These are phyloP conservation scores for Anguilla japonica DNA, from an alignment of 2,113 vertebrate genomes.

Conservation along the genomic window DNA sequence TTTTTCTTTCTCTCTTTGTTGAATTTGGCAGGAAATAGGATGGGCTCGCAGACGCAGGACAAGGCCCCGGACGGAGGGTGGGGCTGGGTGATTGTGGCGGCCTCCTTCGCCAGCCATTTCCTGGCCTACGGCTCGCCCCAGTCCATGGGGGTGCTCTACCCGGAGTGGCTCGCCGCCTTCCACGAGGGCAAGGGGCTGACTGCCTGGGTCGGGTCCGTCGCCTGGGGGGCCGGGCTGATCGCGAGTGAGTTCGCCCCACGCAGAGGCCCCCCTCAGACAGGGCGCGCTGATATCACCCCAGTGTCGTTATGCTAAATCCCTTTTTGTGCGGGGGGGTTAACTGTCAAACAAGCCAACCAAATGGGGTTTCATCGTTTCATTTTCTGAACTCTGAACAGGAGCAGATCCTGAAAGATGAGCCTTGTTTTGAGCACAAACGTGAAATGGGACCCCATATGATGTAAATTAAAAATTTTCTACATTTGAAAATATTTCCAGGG, in stretches of 20 bases:
- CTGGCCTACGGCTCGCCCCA: conserved; percentile 81
- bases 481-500: background rate
- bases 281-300: too few relatives aligned
- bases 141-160: conserved; percentile 80
- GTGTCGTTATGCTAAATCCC: too few relatives aligned
- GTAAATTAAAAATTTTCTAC: background rate
- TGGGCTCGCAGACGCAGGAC: conserved; percentile 68
- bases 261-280: background rate
- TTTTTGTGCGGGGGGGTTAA: too few relatives aligned
- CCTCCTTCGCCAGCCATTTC: conserved; percentile 79
- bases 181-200: conserved; percentile 85
- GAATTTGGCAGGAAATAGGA: conserved; percentile 52
- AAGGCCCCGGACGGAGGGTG: conserved; percentile 75
- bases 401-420: background rate
- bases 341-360: too few relatives aligned
- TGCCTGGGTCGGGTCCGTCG: conserved; percentile 84
- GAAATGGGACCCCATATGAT: background rate
- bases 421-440: background rate
- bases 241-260: conserved; percentile 73
- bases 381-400: too few relatives aligned
- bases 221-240: conserved; percentile 81
- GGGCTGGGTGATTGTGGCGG: conserved; percentile 82
- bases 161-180: conserved; percentile 80
- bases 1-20: background rate
- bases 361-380: too few relatives aligned